phyloP scores from a whole-genome alignment of 2,888 invertebrate genomes.

The Drosophila niveifrons region DNA sequence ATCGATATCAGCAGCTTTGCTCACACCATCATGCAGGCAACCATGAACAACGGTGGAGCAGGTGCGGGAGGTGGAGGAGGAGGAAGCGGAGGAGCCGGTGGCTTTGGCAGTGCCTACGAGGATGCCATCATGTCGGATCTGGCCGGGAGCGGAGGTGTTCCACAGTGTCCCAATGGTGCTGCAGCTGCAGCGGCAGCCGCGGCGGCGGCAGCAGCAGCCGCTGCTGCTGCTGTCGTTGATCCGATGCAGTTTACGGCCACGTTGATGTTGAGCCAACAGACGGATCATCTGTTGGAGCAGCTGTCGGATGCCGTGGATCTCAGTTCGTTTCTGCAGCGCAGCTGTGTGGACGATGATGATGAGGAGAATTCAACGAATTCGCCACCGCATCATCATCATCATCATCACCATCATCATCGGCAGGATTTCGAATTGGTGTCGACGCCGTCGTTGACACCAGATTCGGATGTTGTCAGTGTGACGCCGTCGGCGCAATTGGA shows the following conservation, averaged over 20 bases:
- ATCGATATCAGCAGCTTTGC: constrained; percentile 87
- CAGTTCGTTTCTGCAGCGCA: constrained; percentile 90
- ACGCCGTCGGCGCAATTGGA: constrained; percentile 86
- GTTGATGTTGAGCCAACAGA: constrained; percentile 91
- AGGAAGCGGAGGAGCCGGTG: neutral
- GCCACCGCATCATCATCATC: constrained; percentile 59
- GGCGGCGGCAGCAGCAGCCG: constrained; percentile 71
- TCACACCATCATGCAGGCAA: constrained; percentile 83
- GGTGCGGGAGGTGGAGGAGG: constrained; percentile 31
- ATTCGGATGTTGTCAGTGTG: constrained; percentile 86
- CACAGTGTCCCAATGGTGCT: constrained; percentile 72
- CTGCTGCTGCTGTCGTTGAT: constrained; percentile 87
- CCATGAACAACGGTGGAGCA: constrained; percentile 59
- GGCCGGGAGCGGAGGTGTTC: constrained; percentile 83
- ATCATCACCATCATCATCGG: constrained; percentile 79
- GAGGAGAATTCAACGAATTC: constrained; percentile 85
- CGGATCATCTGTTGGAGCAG: constrained; percentile 91
- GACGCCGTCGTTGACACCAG: constrained; percentile 90
- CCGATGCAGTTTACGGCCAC: constrained; percentile 93
- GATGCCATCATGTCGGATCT: constrained; percentile 94
- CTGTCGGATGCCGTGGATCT: constrained; percentile 93
- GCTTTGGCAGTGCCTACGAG: constrained; percentile 87
- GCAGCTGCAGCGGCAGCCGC: neutral
- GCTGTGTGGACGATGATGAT: constrained; percentile 86
- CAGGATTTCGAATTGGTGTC: constrained; percentile 90